A percentile compares a stretch with the other conserved stretches of the same genome.
Conservation (phyloP, 2,888 invertebrate genomes). For the Cataglyphis altisquamis region DNA sequence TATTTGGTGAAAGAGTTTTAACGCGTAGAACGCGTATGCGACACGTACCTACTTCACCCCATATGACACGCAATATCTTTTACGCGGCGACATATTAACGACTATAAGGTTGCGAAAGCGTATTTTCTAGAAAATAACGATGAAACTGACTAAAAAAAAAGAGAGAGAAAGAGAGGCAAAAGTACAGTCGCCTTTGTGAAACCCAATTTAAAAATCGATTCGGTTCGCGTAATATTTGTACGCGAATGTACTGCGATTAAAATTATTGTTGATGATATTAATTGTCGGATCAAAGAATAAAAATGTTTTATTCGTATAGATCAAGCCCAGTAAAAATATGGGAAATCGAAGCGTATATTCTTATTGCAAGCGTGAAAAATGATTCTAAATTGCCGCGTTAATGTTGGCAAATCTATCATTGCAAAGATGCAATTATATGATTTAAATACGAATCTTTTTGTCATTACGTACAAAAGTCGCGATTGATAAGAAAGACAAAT, state of each 20-base stretch:
- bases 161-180: background rate
- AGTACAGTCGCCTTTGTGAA: background rate
- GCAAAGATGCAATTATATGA: background rate
- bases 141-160: background rate
- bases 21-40: background rate
- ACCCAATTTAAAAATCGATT: slow-evolving; percentile 17
- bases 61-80: background rate
- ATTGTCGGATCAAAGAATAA: slow-evolving; percentile 21
- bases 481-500: slow-evolving; percentile 13
- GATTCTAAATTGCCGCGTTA: background rate
- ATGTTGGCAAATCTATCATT: background rate
- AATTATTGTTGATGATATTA: slow-evolving; percentile 16
- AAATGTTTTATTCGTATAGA: slow-evolving; percentile 17
- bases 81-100: slow-evolving; percentile 3
- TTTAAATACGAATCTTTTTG: background rate
- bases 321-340: background rate
- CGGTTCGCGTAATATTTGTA: background rate
- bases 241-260: slow-evolving; percentile 8
- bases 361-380: background rate
- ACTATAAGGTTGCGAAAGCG: slow-evolving; percentile 15
- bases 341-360: background rate
- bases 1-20: slow-evolving; percentile 6
- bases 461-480: background rate
- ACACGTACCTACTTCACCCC: background rate
- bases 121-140: slow-evolving; percentile 19